A percentile compares a stretch with the other conserved stretches of the same genome.
Evolutionary conservation across 2,888 invertebrate species (phyloP).

Genomic region (Acleris sparsana): DNA sequence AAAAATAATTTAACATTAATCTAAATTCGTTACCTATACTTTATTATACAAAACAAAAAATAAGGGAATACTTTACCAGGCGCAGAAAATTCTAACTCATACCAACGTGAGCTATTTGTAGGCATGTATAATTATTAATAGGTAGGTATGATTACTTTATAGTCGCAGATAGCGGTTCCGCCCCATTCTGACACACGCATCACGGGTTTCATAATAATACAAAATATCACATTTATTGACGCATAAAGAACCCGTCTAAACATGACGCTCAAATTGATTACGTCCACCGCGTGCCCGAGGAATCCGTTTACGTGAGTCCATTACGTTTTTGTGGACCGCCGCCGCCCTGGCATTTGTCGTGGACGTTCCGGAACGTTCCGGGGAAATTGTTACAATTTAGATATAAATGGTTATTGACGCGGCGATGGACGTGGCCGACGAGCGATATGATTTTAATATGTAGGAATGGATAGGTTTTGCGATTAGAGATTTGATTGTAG

Average conservation of each 20-base stretch:
- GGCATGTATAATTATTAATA: not conserved
- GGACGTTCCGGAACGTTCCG: constrained; percentile 27
- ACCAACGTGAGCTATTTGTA: too few species aligned
- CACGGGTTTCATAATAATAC: not conserved
- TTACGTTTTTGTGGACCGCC: constrained; percentile 40
- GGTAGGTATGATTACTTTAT: too few species aligned
- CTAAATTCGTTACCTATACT: too few species aligned
- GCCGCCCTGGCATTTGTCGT: constrained; percentile 49
- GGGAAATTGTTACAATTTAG: constrained; percentile 7
- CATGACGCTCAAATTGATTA: constrained; percentile 44
- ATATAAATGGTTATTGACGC: too few species aligned
- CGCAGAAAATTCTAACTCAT: too few species aligned
- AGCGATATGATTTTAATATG: too few species aligned
- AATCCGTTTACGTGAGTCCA: constrained; percentile 44
- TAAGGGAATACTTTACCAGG: too few species aligned
- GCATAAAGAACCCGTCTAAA: constrained; percentile 22
- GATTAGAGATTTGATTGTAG: too few species aligned
- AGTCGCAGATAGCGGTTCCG: not conserved
- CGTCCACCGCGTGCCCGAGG: constrained; percentile 42
- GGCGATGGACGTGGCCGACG: too few species aligned
- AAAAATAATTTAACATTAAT: too few species aligned
- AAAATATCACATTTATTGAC: constrained; percentile 13
- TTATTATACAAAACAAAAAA: too few species aligned
- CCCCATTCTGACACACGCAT: constrained; percentile 20
- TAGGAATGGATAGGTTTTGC: too few species aligned